Conservation (phyloP, 2,888 invertebrate genomes). For the Macrosiphum euphorbiae region DNA sequence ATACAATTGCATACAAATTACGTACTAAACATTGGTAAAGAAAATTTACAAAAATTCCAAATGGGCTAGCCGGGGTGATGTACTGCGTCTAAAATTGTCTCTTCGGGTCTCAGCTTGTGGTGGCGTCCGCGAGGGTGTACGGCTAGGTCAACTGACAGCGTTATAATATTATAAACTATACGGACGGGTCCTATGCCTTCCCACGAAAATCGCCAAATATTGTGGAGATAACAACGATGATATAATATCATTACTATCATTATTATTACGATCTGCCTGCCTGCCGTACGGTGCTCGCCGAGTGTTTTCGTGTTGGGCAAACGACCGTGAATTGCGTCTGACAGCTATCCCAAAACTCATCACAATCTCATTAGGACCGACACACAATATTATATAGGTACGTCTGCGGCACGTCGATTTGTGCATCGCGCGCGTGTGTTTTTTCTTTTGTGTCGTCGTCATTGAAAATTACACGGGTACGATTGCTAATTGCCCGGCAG, state of each 20-base stretch:
- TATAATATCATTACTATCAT: not conserved
- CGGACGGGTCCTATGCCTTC: not conserved
- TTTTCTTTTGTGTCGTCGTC: slow-evolving; percentile 58
- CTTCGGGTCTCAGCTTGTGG: not conserved
- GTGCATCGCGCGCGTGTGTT: not conserved
- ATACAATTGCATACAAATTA: too few relatives aligned
- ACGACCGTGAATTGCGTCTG: slow-evolving; percentile 41
- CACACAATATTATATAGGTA: not conserved
- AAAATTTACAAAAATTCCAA: too few relatives aligned
- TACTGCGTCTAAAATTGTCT: too few relatives aligned
- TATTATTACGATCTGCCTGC: not conserved
- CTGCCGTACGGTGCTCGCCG: not conserved
- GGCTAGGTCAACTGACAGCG: not conserved
- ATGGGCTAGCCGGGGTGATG: too few relatives aligned
- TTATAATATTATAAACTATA: not conserved
- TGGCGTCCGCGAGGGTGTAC: not conserved
- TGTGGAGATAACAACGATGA: not conserved
- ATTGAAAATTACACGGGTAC: slow-evolving; percentile 52
- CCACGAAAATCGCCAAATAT: not conserved
- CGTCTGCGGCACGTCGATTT: slow-evolving; percentile 2
- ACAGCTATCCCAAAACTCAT: slow-evolving; percentile 58
- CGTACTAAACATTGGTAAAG: too few relatives aligned
- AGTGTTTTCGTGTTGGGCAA: slow-evolving; percentile 10
- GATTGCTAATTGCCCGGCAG: slow-evolving; percentile 56
- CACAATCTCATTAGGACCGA: slow-evolving; percentile 61